Evolutionary conservation across 2,888 invertebrate genomes (phyloP), one percentile per base, ranked within the genome.

Genomic region (Papilio elwesi): DNA sequence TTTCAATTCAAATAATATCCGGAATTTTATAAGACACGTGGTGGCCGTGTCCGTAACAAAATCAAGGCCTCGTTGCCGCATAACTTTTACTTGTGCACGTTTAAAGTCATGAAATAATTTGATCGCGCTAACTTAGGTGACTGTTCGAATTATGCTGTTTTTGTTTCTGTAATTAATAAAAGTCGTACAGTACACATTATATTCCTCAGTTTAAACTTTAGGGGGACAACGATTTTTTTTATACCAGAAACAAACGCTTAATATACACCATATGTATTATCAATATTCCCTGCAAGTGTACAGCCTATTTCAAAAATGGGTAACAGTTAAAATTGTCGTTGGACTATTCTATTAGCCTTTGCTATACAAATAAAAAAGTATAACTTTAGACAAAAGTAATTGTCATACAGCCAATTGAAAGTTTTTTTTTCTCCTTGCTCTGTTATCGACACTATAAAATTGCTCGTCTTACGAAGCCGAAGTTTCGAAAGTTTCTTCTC

Each of bases 51-150:
- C 66, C 5, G 75, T 71, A 74, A 75, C 74, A 71, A 71, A 76
- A 78, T 77, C 79, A 80, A 78, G 80, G 79, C 76, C 76, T 74
- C 68, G 65, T 76, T 76, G 75, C 74, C 66, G 77, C 75, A 77
- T 74, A 72, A 78, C 80, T 80, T 79, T 79, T 79, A 80, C 79
- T 78, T 76, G 69, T 63, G 71, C 66, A 57, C 26, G 59, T 52
- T 26, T 26, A 26, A 52, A 52, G n/a, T 62, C 48, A 38, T 47
- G 66, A 47, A 71, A 67, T 67, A 71, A 62, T 53, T 43, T n/a
- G 10, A 70, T 59, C 65, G 48, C 15, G 64, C 43, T 73, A 16
- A 59, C 36, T 38, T 59, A 4, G 9, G 36, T n/a, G 38, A 38
- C 38, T 59, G n/a, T 38, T 59, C 9, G 0, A n/a, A 43, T 0